Evolutionary conservation across 1,140 invertebrate species (phyloP), one percentile per base, ranked within the genome.

Genomic region (Bombus fervidus): DNA sequence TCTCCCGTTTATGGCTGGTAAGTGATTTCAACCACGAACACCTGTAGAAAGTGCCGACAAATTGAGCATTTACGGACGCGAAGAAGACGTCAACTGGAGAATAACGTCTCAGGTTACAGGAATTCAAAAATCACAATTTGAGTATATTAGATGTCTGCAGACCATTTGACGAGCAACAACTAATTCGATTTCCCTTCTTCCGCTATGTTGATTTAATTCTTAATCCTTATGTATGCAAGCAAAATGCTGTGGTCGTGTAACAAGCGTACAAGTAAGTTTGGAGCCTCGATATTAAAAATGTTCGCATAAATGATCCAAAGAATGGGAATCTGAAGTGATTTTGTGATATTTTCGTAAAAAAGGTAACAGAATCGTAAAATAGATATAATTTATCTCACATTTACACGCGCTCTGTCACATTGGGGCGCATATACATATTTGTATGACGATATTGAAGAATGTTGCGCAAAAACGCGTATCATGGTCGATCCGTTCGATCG

Each of bases 21-120:
- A 90, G 85, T 89, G 85, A 89, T 90, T 90, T 90, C 74, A 89
- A 82, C 88, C 78, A 85, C 83, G 81, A 83, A 66, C 77, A 79
- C 81, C 77, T 73, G 78, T 79, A 75, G 81, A 89, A 90, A 90
- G 77, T 89, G 87, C 76, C 68, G 62, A 68, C 69, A 90, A 89
- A 90, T 90, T 89, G 81, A 90, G 76, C 78, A 84, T 74, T 89
- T 66, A 39, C 43, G 73, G 78, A 66, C 68, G 77, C 77, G 39
- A 90, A 87, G 82, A 57, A 89, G 88, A 90, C 83, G 62, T 89
- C 82, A 87, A 77, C 68, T 47, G 62, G 62, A 68, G 87, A 85
- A 75, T 62, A 53, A 53, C 18, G 47, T 53, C 18, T 57, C 37
- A 59, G 64, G 66, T 81, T 77, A 86, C 66, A 18, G 68, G 73